Percentiles rank a stretch among this genome's conserved stretches.
Conservation (phyloP, 1,140 invertebrate species). For the Microplitis mediator region DNA sequence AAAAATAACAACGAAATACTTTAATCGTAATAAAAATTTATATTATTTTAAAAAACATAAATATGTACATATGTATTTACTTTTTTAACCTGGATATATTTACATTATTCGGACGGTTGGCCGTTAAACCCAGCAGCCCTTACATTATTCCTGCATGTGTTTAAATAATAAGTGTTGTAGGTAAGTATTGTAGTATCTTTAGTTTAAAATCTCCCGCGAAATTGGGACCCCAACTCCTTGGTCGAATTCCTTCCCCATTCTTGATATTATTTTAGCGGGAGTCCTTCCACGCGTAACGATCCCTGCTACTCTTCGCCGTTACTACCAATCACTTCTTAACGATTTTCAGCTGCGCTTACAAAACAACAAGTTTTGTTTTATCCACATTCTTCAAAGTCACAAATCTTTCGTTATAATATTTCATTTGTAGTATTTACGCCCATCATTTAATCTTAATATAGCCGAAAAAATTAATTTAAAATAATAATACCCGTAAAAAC, state of each 20-base stretch:
- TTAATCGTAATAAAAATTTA: neutral
- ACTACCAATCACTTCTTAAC: constrained; percentile 15
- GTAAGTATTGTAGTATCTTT: neutral
- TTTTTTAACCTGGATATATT: neutral
- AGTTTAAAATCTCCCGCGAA: constrained; percentile 5
- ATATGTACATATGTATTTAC: neutral
- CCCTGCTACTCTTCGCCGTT: neutral
- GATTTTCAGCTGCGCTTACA: neutral
- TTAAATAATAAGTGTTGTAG: neutral
- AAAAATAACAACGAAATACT: neutral
- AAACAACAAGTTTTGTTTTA: too few relatives aligned
- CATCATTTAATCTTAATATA: too few relatives aligned
- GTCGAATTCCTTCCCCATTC: too few relatives aligned
- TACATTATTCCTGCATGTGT: neutral
- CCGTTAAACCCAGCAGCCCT: neutral
- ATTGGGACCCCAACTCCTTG: neutral
- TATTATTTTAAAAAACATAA: neutral
- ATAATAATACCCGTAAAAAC: too few relatives aligned
- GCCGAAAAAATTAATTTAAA: too few relatives aligned
- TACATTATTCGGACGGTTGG: too few relatives aligned
- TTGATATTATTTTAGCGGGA: too few relatives aligned
- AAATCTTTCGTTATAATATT: too few relatives aligned
- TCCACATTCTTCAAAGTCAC: too few relatives aligned
- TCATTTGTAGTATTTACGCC: too few relatives aligned
- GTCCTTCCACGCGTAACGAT: neutral